Percentiles rank a stretch among this genome's conserved stretches.
phyloP scores from a whole-genome alignment of 1,140 invertebrate genomes.

The Drosophila pandora region DNA sequence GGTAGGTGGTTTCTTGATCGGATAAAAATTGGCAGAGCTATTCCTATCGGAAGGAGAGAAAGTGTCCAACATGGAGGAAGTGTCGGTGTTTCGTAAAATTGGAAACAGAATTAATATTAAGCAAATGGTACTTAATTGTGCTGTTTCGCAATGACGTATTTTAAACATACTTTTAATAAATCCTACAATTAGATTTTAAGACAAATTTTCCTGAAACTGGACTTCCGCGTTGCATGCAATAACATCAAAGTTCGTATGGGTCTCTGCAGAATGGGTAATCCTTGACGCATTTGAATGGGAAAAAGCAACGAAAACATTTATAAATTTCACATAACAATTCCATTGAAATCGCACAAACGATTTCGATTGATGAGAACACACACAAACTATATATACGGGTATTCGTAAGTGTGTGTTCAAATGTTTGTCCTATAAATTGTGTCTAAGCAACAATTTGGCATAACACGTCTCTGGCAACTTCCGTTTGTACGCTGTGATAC shows the following conservation, averaged over 20 bases:
- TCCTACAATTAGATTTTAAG: no score
- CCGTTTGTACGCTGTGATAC: constrained; percentile 17
- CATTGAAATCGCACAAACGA: constrained; percentile 34
- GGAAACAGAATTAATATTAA: no score
- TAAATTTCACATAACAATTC: constrained; percentile 63
- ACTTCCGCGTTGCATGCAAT: neutral
- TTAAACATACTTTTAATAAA: no score
- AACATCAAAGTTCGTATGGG: constrained; percentile 15
- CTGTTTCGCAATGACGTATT: no score
- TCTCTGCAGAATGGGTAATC: constrained; percentile 11
- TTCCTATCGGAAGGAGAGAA: no score
- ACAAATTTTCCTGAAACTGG: no score
- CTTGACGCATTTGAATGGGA: constrained; percentile 23
- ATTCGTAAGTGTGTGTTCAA: neutral
- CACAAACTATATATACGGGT: neutral
- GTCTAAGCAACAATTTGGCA: constrained; percentile 54
- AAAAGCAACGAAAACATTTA: constrained; percentile 33
- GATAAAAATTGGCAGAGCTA: no score
- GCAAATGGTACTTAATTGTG: no score
- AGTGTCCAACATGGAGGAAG: no score
- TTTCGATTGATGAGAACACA: constrained; percentile 17
- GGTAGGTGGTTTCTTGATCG: no score
- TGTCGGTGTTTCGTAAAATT: no score
- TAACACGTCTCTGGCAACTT: constrained; percentile 24
- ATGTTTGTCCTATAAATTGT: constrained; percentile 29